Percentiles rank a stretch among this genome's conserved stretches.
phyloP scores from a whole-genome alignment of 2,113 vertebrate genomes.

The Vulpes ferrilata region DNA sequence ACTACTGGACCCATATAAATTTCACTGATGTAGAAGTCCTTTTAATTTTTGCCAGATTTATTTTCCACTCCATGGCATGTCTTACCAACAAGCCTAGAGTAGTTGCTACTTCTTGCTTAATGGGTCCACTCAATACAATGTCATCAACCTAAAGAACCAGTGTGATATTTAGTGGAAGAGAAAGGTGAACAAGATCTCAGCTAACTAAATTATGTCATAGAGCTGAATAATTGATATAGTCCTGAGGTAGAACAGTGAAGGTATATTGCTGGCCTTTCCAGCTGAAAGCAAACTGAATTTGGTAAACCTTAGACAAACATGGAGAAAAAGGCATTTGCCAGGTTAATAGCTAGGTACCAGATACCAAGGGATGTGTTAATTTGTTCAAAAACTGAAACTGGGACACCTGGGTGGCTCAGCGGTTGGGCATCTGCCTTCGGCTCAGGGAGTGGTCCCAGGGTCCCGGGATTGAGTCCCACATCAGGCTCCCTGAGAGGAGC shows the following conservation, averaged over 20 bases:
- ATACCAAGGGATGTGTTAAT: background rate
- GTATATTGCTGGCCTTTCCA: background rate
- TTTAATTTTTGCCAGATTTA: constrained; percentile 36
- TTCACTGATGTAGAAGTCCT: background rate
- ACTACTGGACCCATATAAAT: background rate
- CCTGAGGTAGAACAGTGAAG: background rate
- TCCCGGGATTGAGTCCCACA: too few species aligned
- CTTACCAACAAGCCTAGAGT: background rate
- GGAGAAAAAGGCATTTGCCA: background rate
- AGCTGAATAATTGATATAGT: background rate
- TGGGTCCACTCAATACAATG: background rate
- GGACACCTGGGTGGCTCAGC: too few species aligned
- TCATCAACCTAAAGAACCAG: background rate
- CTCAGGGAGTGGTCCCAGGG: too few species aligned
- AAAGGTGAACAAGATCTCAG: background rate
- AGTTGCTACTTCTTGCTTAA: background rate
- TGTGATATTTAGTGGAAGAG: background rate
- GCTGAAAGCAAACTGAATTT: background rate
- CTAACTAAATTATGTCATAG: background rate
- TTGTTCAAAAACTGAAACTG: background rate
- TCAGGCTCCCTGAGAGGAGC: too few species aligned
- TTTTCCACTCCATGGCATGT: background rate
- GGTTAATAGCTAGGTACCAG: background rate
- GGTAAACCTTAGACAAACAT: background rate
- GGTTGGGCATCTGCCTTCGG: too few species aligned